Evolutionary conservation across 2,797 vertebrate species (phyloP).

Genomic region (Dipus sagitta): DNA sequence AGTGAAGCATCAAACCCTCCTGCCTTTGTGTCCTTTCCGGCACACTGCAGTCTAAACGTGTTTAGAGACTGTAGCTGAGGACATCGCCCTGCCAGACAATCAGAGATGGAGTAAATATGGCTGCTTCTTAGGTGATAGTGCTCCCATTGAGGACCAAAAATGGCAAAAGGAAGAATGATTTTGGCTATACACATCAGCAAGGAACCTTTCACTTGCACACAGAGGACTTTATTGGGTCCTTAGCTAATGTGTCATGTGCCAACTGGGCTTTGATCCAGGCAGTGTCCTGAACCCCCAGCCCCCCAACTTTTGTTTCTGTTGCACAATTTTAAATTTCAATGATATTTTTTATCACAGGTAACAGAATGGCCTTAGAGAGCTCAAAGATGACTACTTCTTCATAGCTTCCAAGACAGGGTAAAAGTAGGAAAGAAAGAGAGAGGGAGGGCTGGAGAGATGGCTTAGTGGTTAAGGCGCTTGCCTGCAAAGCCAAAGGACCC

Average conservation of each 20-base stretch:
- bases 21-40: neutral
- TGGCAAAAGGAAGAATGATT: neutral
- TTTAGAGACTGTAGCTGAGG: neutral
- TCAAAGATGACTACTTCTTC: neutral
- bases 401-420: neutral
- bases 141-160: neutral
- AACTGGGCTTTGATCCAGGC: neutral
- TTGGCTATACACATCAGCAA: neutral
- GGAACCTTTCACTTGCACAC: neutral
- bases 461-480: no score
- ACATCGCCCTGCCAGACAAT: neutral
- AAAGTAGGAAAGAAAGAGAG: neutral
- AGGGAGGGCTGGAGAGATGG: no score
- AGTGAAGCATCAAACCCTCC: neutral
- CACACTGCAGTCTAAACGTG: neutral
- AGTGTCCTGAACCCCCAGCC: no score
- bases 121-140: neutral
- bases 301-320: neutral
- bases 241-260: neutral
- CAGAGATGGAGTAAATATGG: neutral
- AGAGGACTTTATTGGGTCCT: neutral
- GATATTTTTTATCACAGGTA: neutral
- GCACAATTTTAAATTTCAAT: neutral
- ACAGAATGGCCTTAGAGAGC: neutral
- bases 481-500: no score